These are phyloP conservation scores for Rhagologus leucostigma DNA, from an alignment of 2,113 vertebrate genomes.

Conservation along the genomic window DNA sequence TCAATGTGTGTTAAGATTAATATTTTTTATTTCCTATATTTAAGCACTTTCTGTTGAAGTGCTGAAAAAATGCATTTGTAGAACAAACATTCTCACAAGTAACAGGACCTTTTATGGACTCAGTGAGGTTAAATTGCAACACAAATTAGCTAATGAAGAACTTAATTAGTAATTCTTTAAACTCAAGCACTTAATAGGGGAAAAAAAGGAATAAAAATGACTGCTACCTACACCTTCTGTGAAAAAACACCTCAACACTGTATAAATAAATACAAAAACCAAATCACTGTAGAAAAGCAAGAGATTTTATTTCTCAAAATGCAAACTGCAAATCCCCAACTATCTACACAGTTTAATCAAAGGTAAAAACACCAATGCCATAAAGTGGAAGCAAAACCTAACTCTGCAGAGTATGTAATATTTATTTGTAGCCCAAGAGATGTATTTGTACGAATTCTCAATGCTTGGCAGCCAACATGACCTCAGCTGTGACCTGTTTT, in stretches of 20 bases:
- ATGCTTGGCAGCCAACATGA: neutral
- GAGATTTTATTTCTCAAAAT: neutral
- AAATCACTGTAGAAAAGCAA: neutral
- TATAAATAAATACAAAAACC: neutral
- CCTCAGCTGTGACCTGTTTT: neutral
- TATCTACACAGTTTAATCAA: neutral
- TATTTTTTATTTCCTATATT: neutral
- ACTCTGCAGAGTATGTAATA: neutral
- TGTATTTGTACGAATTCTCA: neutral
- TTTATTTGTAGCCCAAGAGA: neutral
- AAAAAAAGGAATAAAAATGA: neutral
- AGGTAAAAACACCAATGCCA: neutral
- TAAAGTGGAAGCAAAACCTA: neutral
- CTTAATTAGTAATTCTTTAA: neutral
- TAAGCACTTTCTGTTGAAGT: neutral
- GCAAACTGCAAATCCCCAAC: neutral
- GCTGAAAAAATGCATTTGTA: neutral
- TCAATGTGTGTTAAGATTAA: neutral
- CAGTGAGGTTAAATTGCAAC: neutral
- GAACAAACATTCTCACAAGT: neutral
- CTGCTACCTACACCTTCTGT: neutral
- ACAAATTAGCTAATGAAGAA: conserved; percentile 1
- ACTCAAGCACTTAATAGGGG: neutral
- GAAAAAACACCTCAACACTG: neutral
- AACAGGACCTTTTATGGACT: neutral